These are phyloP conservation scores for Dasysyrphus tricinctus DNA, from an alignment of 2,888 invertebrate genomes.

Conservation along the genomic window DNA sequence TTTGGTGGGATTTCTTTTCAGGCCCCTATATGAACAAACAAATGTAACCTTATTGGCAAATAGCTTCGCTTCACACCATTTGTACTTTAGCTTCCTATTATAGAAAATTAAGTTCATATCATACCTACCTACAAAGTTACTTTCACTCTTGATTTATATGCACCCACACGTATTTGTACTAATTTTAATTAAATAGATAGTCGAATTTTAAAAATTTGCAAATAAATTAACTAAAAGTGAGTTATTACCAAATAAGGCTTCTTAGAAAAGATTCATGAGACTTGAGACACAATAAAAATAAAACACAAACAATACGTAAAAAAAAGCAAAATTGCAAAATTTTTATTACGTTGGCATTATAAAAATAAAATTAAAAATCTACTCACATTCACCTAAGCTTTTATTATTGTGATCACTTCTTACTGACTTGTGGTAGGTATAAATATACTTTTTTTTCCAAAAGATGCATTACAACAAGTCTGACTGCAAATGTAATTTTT, in stretches of 20 bases:
- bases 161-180: neutral
- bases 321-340: conserved; percentile 48
- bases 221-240: neutral
- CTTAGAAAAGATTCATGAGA: neutral
- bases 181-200: neutral
- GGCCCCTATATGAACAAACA: too few species aligned
- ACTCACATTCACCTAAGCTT: conserved; percentile 20
- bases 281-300: neutral
- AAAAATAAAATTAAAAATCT: conserved; percentile 8
- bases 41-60: too few species aligned
- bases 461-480: conserved; percentile 33
- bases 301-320: neutral
- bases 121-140: neutral
- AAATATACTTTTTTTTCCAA: neutral
- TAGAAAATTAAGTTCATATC: too few species aligned
- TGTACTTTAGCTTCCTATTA: too few species aligned
- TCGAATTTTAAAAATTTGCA: neutral
- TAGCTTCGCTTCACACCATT: too few species aligned
- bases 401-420: neutral
- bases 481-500: conserved; percentile 45
- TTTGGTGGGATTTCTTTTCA: too few species aligned
- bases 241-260: conserved; percentile 1
- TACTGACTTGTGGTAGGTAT: neutral
- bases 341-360: conserved; percentile 45
- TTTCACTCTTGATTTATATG: conserved; percentile 13